A percentile compares a stretch with the other conserved stretches of the same genome.
Evolutionary conservation across 2,888 invertebrate genomes (phyloP).

Genomic region (Drosophila nigritarsus): DNA sequence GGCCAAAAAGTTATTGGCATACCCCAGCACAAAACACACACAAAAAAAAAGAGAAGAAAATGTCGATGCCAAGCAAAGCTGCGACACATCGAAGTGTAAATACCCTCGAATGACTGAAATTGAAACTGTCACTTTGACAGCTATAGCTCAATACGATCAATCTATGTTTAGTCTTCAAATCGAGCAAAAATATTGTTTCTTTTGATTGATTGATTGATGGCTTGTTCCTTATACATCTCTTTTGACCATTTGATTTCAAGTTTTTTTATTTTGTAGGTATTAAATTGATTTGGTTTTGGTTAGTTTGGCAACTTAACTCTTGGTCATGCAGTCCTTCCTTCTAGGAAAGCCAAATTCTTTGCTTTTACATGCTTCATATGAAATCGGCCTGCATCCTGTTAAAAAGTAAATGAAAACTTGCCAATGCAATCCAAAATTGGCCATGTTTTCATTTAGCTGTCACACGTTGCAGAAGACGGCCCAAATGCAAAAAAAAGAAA

Average conservation of each 20-base stretch:
- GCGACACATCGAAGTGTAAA: slow-evolving; percentile 4
- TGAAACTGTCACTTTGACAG: neutral
- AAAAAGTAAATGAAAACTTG: slow-evolving; percentile 26
- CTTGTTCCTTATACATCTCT: neutral
- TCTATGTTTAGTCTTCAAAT: neutral
- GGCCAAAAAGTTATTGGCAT: slow-evolving; percentile 43
- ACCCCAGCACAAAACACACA: slow-evolving; percentile 12
- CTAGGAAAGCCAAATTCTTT: neutral
- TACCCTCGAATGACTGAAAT: slow-evolving; percentile 1
- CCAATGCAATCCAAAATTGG: slow-evolving; percentile 54
- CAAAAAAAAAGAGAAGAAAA: neutral
- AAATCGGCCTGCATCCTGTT: neutral
- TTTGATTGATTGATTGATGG: neutral
- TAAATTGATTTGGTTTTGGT: neutral
- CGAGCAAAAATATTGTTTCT: neutral
- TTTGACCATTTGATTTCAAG: neutral
- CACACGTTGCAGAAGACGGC: slow-evolving; percentile 49
- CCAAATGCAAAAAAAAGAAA: slow-evolving; percentile 2
- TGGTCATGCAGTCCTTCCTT: neutral
- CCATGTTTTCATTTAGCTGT: slow-evolving; percentile 71
- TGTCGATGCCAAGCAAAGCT: neutral
- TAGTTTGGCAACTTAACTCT: neutral
- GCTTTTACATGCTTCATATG: neutral
- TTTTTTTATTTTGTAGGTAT: neutral
- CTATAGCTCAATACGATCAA: neutral